A percentile compares a stretch with the other conserved stretches of the same genome.
These are phyloP conservation scores for Thera obeliscata DNA, from an alignment of 2,888 invertebrate genomes.

Conservation along the genomic window DNA sequence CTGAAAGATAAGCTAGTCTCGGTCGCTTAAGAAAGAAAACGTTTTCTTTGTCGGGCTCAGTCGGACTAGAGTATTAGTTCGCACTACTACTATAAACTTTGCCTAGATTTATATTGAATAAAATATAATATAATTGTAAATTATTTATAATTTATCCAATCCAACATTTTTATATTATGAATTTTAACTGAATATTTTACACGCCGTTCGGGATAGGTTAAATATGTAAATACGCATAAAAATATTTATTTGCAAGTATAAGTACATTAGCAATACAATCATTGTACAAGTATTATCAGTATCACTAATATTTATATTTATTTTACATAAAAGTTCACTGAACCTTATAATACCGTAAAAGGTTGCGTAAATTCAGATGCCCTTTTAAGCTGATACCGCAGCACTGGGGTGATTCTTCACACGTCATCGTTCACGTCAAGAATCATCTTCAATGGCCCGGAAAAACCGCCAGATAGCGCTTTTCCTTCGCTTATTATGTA, in stretches of 20 bases:
- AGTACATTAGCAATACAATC: no score
- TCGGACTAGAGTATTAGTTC: constrained; percentile 2
- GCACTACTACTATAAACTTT: not conserved
- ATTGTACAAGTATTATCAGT: no score
- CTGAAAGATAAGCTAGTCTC: constrained; percentile 30
- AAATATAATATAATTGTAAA: no score
- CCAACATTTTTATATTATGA: no score
- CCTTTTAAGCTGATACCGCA: constrained; percentile 44
- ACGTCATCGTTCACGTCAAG: constrained; percentile 51
- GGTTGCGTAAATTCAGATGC: constrained; percentile 35
- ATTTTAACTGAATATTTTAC: no score
- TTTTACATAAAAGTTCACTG: constrained; percentile 25
- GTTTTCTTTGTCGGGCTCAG: constrained; percentile 19
- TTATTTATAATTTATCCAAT: no score
- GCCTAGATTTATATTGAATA: no score
- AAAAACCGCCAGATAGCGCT: constrained; percentile 54
- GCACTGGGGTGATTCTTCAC: constrained; percentile 52
- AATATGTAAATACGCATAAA: no score
- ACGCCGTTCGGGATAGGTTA: no score
- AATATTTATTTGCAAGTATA: no score
- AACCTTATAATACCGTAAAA: constrained; percentile 33
- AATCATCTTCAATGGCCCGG: constrained; percentile 50
- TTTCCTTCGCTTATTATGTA: constrained; percentile 47
- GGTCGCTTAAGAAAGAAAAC: constrained; percentile 23
- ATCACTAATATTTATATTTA: no score